Evolutionary conservation across 1,140 invertebrate genomes (phyloP).

Genomic region (Hestina assimilis): DNA sequence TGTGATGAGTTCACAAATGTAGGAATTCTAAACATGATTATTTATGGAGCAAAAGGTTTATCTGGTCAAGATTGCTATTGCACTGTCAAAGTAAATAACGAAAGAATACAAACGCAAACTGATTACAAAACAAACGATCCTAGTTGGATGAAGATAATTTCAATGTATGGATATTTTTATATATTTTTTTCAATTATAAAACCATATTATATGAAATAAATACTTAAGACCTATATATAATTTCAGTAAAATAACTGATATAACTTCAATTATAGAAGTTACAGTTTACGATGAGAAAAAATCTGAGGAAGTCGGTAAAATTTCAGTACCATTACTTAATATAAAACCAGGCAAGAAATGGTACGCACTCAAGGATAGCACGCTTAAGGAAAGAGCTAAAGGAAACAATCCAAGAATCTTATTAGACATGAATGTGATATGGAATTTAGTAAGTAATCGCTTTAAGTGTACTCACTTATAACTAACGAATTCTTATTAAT

Average conservation of each 20-base stretch:
- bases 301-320: conserved; percentile 95
- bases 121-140: conserved; percentile 98
- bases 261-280: conserved; percentile 95
- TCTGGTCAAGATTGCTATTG: conserved; percentile 94
- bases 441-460: conserved; percentile 85
- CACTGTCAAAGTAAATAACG: conserved; percentile 95
- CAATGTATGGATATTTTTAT: conserved; percentile 87
- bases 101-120: conserved; percentile 96
- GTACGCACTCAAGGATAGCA: conserved; percentile 97
- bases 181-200: no score
- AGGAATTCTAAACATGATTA: conserved; percentile 90
- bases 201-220: no score
- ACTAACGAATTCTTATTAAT: no score
- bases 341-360: conserved; percentile 94
- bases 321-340: conserved; percentile 91
- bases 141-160: conserved; percentile 98
- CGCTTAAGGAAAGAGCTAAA: conserved; percentile 90
- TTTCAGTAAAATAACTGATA: conserved; percentile 94
- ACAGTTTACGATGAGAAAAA: conserved; percentile 98
- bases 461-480: not conserved
- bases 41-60: conserved; percentile 91
- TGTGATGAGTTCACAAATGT: conserved; percentile 88
- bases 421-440: conserved; percentile 92
- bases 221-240: not conserved
- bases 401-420: conserved; percentile 83